Conservation (phyloP, 2,888 invertebrate genomes). For the Alsophila aescularia region DNA sequence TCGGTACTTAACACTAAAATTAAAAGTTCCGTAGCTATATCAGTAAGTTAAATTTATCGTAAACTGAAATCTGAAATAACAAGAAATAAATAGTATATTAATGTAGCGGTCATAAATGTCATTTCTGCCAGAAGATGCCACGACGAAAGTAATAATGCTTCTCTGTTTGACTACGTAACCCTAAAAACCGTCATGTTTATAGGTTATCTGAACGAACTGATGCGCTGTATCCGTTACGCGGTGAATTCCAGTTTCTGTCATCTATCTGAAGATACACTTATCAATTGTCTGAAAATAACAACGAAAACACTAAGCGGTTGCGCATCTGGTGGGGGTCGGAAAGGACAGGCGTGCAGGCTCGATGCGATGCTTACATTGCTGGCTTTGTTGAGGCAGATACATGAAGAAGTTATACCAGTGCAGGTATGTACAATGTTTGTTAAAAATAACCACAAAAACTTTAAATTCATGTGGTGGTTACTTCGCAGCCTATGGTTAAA, state of each 20-base stretch:
- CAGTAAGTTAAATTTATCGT: too few species aligned
- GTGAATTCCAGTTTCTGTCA: conserved; percentile 63
- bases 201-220: conserved; percentile 75
- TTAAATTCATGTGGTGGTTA: too few species aligned
- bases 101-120: too few species aligned
- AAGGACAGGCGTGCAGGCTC: conserved; percentile 70
- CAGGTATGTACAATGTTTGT: conserved; percentile 55
- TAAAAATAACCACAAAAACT: too few species aligned
- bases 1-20: too few species aligned
- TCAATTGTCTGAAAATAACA: conserved; percentile 53
- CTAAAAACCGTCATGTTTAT: conserved; percentile 3
- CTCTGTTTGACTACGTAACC: too few species aligned
- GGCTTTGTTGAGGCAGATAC: conserved; percentile 59
- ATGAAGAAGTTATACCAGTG: conserved; percentile 59
- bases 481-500: too few species aligned
- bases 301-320: conserved; percentile 57
- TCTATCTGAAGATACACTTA: conserved; percentile 64
- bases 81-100: too few species aligned
- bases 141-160: too few species aligned
- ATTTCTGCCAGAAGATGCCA: too few species aligned
- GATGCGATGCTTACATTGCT: conserved; percentile 64
- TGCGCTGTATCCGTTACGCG: conserved; percentile 68
- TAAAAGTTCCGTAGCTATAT: too few species aligned
- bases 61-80: too few species aligned
- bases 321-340: conserved; percentile 65